Evolutionary conservation across 1,140 invertebrate genomes (phyloP), one percentile per base, ranked within the genome.

Genomic region (Leptopilina boulardi): DNA sequence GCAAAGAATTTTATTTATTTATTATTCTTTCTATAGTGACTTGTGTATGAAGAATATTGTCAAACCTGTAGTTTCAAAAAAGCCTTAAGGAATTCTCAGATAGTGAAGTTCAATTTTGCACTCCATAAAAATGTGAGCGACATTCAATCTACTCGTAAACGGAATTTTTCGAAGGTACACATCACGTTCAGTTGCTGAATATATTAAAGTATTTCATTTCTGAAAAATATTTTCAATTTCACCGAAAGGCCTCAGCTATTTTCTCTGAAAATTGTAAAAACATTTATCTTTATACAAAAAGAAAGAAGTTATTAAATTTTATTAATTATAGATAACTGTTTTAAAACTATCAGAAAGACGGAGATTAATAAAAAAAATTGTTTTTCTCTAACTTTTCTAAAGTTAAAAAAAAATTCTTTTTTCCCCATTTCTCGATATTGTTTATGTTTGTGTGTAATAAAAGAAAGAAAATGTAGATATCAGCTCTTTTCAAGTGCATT

Each of bases 71-170:
- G 23, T 30, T 26, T 8, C 23, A 26, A 23, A 66, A 38, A 66
- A 30, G 26, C 23, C 59, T 66, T 66, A 30, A 66, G 23, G 26
- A 66, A 66, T 66, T 66, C 26, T 15, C 26, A 15, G 47, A 51
- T 51, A 51, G 59, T n/a, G 26, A 23, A 30, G 26, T 66, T 66
- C 59, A 30, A 66, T 66, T 66, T 66, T 26, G 23, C 13, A 30
- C 59, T 11, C 59, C 2, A 30, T 30, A 66, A 66, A 30, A 66
- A 66, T 66, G 26, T 66, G 59, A 66, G 59, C 59, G 59, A 66
- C 59, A 34, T 66, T 66, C 59, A 66, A 34, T 66, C 59, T 66
- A 18, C 26, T 66, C 59, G 10, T 30, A 30, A 66, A 15, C 59
- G 10, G 21, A 26, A 34, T 34, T 66, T 66, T 30, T 26, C 26